phyloP scores from a whole-genome alignment of 2,113 vertebrate genomes.

The Indicator indicator region DNA sequence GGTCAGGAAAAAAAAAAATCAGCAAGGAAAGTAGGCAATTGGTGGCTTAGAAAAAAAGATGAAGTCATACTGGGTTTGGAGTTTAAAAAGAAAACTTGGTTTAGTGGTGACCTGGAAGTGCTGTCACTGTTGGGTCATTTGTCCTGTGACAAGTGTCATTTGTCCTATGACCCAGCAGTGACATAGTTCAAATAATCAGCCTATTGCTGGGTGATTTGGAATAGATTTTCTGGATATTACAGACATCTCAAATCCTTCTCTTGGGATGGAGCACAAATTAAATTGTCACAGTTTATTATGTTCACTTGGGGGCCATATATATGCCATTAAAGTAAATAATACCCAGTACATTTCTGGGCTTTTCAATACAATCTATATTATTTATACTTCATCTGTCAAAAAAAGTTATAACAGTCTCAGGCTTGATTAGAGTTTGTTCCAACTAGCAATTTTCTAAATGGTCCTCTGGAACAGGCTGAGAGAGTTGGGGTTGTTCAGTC shows the following conservation, averaged over 20 bases:
- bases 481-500: too few relatives aligned
- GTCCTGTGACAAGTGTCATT: neutral
- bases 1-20: neutral
- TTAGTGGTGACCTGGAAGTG: too few relatives aligned
- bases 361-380: neutral
- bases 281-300: neutral
- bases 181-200: neutral
- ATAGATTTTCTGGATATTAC: neutral
- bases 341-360: neutral
- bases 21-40: neutral
- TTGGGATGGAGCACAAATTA: neutral
- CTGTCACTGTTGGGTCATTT: too few relatives aligned
- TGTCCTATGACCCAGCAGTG: neutral
- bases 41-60: neutral
- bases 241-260: neutral
- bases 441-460: neutral
- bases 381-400: neutral
- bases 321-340: neutral
- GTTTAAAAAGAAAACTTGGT: neutral
- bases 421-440: neutral
- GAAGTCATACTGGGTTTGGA: neutral
- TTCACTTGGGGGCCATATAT: neutral
- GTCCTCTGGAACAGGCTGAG: neutral
- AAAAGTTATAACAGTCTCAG: neutral
- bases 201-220: neutral